Evolutionary conservation across 2,113 vertebrate genomes (phyloP).

Genomic region (Mormoops blainvillei): DNA sequence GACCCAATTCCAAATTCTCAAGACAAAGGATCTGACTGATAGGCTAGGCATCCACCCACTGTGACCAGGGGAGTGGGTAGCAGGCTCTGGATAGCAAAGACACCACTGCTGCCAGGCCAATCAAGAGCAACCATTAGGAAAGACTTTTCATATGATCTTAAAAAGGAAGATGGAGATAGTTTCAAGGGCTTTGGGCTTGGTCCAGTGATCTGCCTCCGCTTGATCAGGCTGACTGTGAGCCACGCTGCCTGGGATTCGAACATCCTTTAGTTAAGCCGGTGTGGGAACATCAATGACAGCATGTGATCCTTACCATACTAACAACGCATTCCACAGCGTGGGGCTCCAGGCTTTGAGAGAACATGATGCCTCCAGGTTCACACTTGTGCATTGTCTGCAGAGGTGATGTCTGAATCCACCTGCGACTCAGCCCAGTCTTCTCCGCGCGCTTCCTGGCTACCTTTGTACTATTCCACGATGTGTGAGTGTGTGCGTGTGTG

Average conservation of each 20-base stretch:
- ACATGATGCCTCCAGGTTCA: neutral
- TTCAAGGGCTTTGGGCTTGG: neutral
- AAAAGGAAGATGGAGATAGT: neutral
- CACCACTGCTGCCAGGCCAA: too few relatives aligned
- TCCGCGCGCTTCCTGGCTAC: rapidly evolving
- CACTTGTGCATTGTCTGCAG: rapidly evolving
- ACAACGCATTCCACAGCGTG: neutral
- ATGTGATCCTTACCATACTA: rapidly evolving
- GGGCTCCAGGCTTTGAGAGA: neutral
- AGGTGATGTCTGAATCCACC: neutral
- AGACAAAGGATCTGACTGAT: neutral
- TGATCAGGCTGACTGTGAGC: neutral
- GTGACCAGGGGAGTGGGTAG: neutral
- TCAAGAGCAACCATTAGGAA: neutral
- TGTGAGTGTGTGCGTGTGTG: too few relatives aligned
- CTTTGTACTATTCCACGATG: neutral
- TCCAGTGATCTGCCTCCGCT: neutral
- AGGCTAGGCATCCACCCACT: neutral
- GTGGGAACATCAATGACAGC: too few relatives aligned
- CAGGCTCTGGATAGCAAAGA: neutral
- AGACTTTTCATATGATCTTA: neutral
- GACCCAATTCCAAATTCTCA: neutral
- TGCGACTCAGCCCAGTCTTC: neutral
- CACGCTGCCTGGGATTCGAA: neutral
- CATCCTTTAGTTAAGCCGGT: neutral